Base-by-base conservation (phyloP, 2,888 invertebrate genomes). In the Eretmocerus hayati region DNA sequence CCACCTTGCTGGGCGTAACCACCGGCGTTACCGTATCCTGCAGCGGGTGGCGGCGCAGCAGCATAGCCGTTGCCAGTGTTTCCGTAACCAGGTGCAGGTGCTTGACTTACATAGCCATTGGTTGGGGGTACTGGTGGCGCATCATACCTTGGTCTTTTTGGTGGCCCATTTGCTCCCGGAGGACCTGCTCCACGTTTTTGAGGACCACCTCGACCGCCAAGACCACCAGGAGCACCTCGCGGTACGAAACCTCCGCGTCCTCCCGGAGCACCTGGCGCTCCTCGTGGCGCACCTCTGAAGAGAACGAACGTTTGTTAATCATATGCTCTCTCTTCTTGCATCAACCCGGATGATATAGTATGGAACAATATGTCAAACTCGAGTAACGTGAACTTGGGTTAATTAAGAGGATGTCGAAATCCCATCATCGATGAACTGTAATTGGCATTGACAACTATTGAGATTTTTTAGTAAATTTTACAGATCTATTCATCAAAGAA, bases 91-190 rank as follows among this genome's bases (percentile, higher is more conserved):
- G 37, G 51, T 2, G 54, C 51, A n/a, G 65, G 59, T 16, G 65
- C 56, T 54, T 66, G 67, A 16, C 64, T 57, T 2, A 62, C 67
- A 41, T 70, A 71, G 5, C 71, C 71, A 40, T 71, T 71, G 9
- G 67, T 61, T 3, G 70, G 61, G 23, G 70, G 71, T 19, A 63
- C 60, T 23, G 67, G 61, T 4, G 69, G 62, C 58, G 65, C 57
- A 50, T 71, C 71, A 37, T 69, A 71, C 56, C 71, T 63, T 56
- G 79, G 78, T 60, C 75, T 73, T 57, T 79, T 78, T 55, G 77
- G 78, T 66, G 79, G 79, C 65, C 75, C 78, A 67, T 77, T 73
- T 62, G 76, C 75, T 63, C 75, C 71, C 63, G 77, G 76, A 66
- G 77, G 76, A 68, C 78, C 66, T 69, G 78, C 66, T 11, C 66